Percentiles rank a stretch among this genome's conserved stretches.
Conservation (phyloP, 92 coral and sea anemone species). For the Epizoanthus ramosus region DNA sequence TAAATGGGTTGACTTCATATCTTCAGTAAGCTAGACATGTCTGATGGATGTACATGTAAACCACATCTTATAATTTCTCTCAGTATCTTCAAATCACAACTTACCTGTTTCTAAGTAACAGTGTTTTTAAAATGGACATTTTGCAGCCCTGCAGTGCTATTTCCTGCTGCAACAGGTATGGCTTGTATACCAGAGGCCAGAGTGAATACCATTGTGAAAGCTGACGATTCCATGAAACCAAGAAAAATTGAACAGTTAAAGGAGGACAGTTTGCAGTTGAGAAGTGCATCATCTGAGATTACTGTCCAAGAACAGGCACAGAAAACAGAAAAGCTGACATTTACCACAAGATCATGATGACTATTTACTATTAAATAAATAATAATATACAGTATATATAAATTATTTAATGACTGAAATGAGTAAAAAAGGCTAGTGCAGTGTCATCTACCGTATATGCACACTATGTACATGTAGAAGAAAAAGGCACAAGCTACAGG, state of each 20-base stretch:
- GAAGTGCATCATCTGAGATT: conserved; percentile 60
- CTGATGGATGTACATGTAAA: no score
- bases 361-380: background rate
- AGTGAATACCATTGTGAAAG: conserved; percentile 53
- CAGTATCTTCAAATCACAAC: no score
- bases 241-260: conserved; percentile 29
- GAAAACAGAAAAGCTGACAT: background rate
- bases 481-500: no score
- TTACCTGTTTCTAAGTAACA: background rate
- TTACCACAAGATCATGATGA: background rate
- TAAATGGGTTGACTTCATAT: no score
- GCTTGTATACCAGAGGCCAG: conserved; percentile 11
- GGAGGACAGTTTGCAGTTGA: conserved; percentile 69
- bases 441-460: no score
- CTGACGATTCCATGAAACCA: conserved; percentile 53
- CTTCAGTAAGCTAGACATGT: no score
- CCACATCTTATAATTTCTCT: no score
- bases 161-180: conserved; percentile 60
- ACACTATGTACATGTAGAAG: no score
- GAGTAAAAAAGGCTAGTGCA: no score
- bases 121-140: background rate
- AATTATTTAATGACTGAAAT: background rate
- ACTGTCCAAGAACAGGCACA: conserved; percentile 52
- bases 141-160: conserved; percentile 55
- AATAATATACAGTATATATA: background rate